phyloP scores from a whole-genome alignment of 2,888 invertebrate genomes.

The Cenopis cana region DNA sequence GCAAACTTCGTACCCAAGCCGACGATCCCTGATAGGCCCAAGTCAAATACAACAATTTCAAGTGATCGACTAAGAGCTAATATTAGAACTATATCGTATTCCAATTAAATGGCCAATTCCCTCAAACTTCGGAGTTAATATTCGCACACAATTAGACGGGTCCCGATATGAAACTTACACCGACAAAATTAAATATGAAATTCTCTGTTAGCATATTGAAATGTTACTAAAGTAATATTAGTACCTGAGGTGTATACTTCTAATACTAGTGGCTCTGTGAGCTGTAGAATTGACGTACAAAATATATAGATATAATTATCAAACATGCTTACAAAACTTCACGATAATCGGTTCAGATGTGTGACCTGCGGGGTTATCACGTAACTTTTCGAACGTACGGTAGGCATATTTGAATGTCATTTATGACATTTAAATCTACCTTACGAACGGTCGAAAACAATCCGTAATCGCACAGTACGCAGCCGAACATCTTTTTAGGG shows the following conservation, averaged over 20 bases:
- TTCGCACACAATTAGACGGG: slow-evolving; percentile 25
- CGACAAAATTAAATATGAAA: not conserved
- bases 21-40: slow-evolving; percentile 15
- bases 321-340: too few relatives aligned
- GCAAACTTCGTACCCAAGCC: not conserved
- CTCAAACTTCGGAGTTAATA: slow-evolving; percentile 48
- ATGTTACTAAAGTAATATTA: not conserved
- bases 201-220: not conserved
- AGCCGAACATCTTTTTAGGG: too few relatives aligned
- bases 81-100: slow-evolving; percentile 53
- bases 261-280: too few relatives aligned
- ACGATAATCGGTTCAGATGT: too few relatives aligned
- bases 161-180: not conserved
- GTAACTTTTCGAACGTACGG: too few relatives aligned
- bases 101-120: slow-evolving; percentile 54
- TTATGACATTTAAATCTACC: too few relatives aligned
- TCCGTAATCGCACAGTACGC: too few relatives aligned
- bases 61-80: slow-evolving; percentile 53
- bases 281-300: too few relatives aligned
- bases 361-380: too few relatives aligned
- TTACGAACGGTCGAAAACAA: too few relatives aligned
- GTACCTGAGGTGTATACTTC: not conserved
- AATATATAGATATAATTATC: too few relatives aligned
- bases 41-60: slow-evolving; percentile 52
- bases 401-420: too few relatives aligned